A percentile compares a stretch with the other conserved stretches of the same genome.
phyloP scores from a whole-genome alignment of 2,888 invertebrate species.

The Pseudococcus viburni region DNA sequence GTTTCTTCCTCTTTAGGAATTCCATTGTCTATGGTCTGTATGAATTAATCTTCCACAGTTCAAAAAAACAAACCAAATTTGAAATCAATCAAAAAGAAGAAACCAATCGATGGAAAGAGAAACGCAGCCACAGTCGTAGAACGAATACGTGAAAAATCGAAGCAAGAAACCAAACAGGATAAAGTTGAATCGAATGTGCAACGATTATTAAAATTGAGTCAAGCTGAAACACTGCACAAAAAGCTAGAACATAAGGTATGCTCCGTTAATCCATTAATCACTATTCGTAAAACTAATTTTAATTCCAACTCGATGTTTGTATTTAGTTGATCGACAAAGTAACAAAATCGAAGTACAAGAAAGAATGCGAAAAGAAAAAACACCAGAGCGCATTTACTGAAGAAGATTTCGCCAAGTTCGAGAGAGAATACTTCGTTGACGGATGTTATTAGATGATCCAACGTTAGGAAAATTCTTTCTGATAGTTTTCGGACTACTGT shows the following conservation, averaged over 20 bases:
- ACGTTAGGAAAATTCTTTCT: conserved; percentile 75
- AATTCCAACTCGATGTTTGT: background rate
- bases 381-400: conserved; percentile 79
- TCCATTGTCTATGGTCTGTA: background rate
- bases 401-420: conserved; percentile 80
- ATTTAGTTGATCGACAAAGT: conserved; percentile 41
- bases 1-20: too few species aligned
- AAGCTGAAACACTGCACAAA: conserved; percentile 26
- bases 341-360: conserved; percentile 27
- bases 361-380: conserved; percentile 68
- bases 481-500: conserved; percentile 74
- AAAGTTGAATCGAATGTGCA: conserved; percentile 59
- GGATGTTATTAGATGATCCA: conserved; percentile 69
- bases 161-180: conserved; percentile 10
- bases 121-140: conserved; percentile 44
- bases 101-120: conserved; percentile 23
- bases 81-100: conserved; percentile 41
- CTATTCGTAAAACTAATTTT: background rate
- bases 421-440: conserved; percentile 76
- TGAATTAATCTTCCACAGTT: background rate
- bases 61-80: conserved; percentile 25
- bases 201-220: conserved; percentile 24
- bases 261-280: background rate
- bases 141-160: conserved; percentile 20
- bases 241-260: conserved; percentile 60